phyloP scores from a whole-genome alignment of 2,113 vertebrate species.

The Sclerurus mexicanus region DNA sequence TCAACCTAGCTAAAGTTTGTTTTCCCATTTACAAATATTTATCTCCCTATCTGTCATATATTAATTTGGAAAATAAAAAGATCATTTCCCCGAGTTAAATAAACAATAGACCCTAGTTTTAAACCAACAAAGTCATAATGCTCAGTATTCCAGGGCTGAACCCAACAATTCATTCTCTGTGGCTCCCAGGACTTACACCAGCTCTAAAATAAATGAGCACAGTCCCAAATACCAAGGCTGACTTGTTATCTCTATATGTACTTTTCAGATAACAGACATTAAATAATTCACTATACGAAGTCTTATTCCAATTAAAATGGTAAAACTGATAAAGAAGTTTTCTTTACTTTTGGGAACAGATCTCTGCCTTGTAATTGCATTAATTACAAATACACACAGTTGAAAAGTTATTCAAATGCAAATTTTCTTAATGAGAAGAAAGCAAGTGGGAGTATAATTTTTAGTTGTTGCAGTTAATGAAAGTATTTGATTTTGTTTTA shows the following conservation, averaged over 20 bases:
- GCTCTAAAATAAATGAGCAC: slow-evolving; percentile 33
- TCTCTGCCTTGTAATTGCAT: slow-evolving; percentile 66
- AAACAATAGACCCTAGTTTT: neutral
- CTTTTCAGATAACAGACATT: slow-evolving; percentile 56
- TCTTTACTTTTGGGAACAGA: slow-evolving; percentile 53
- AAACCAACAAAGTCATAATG: neutral
- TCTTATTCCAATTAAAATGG: slow-evolving; percentile 67
- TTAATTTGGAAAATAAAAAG: neutral
- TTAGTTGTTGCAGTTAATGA: slow-evolving; percentile 60
- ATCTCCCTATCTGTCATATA: neutral
- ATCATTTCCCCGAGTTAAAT: neutral
- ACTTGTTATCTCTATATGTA: slow-evolving; percentile 54
- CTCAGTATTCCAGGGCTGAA: slow-evolving; percentile 5
- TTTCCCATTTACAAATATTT: neutral
- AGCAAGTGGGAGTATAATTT: slow-evolving; percentile 59
- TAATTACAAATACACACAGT: slow-evolving; percentile 62
- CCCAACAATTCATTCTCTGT: slow-evolving; percentile 29
- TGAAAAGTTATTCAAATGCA: slow-evolving; percentile 68
- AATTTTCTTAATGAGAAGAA: slow-evolving; percentile 65
- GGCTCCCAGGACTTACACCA: neutral
- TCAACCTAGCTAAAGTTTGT: neutral
- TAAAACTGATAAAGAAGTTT: slow-evolving; percentile 64
- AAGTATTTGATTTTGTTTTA: slow-evolving; percentile 70
- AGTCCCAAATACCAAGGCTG: slow-evolving; percentile 12
- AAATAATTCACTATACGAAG: slow-evolving; percentile 60